phyloP scores from a whole-genome alignment of 1,140 invertebrate species.

The Brachionus paranguensis region DNA sequence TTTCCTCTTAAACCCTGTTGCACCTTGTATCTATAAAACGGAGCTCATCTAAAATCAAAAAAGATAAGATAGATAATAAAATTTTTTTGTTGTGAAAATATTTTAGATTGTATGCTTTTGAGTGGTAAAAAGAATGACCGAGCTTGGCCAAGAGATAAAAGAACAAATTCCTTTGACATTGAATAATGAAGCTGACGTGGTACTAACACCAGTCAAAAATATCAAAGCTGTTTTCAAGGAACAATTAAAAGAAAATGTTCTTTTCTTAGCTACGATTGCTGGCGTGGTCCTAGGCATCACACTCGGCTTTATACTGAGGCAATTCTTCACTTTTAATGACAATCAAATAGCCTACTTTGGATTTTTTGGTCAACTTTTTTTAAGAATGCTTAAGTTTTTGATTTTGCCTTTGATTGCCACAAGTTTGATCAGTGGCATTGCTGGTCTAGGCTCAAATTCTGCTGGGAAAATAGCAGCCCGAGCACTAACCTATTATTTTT shows the following conservation, averaged over 20 bases:
- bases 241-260: slow-evolving; percentile 20
- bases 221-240: slow-evolving; percentile 21
- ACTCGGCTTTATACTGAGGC: slow-evolving; percentile 11
- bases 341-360: slow-evolving; percentile 32
- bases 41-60: neutral
- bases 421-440: slow-evolving; percentile 35
- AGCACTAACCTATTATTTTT: slow-evolving; percentile 25
- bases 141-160: neutral
- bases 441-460: neutral
- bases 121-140: neutral
- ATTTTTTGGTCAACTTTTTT: slow-evolving; percentile 36
- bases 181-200: neutral
- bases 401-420: slow-evolving; percentile 39
- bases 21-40: neutral
- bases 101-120: neutral
- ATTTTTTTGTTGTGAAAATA: neutral
- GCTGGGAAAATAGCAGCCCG: slow-evolving; percentile 46
- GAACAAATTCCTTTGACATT: neutral
- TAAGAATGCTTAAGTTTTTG: slow-evolving; percentile 38
- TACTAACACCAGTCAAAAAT: neutral
- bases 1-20: neutral
- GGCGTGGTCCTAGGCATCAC: slow-evolving; percentile 32
- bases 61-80: no score
- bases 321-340: slow-evolving; percentile 7
- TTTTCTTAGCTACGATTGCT: slow-evolving; percentile 22